Conservation (phyloP, 2,113 vertebrate genomes). For the Sialia sialis region DNA sequence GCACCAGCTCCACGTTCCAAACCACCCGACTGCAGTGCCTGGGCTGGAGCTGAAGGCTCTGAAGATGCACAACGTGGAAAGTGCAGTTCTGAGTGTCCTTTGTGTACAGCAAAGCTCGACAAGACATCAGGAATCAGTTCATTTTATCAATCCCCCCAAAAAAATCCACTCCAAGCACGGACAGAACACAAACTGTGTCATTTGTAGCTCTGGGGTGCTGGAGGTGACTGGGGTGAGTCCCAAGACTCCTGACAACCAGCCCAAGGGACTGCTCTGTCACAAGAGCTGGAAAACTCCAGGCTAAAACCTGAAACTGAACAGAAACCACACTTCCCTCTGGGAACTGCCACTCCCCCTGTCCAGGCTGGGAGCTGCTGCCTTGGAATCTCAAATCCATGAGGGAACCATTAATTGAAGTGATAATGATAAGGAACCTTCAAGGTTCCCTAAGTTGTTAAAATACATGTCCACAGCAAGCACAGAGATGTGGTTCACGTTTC, state of each 20-base stretch:
- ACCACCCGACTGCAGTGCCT: neutral
- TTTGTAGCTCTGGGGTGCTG: neutral
- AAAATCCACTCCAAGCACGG: neutral
- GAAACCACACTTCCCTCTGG: neutral
- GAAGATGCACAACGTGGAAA: neutral
- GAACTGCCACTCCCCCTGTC: neutral
- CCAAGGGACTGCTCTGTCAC: neutral
- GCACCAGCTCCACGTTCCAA: neutral
- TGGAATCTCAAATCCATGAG: neutral
- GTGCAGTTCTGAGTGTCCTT: neutral
- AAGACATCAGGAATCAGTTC: neutral
- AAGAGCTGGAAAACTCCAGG: neutral
- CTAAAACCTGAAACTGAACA: neutral
- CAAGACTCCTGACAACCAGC: neutral
- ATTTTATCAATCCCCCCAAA: neutral
- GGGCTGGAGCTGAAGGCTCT: neutral
- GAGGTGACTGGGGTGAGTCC: neutral
- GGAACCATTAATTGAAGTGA: neutral
- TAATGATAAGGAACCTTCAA: neutral
- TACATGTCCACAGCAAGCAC: neutral
- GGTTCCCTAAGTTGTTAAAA: neutral
- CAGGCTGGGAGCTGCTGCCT: neutral
- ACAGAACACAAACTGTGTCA: neutral
- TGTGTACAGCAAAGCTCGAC: neutral
- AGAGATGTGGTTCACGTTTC: neutral